These are phyloP conservation scores for Recurvirostra avosetta DNA, from an alignment of 2,113 vertebrate genomes.

Conservation along the genomic window DNA sequence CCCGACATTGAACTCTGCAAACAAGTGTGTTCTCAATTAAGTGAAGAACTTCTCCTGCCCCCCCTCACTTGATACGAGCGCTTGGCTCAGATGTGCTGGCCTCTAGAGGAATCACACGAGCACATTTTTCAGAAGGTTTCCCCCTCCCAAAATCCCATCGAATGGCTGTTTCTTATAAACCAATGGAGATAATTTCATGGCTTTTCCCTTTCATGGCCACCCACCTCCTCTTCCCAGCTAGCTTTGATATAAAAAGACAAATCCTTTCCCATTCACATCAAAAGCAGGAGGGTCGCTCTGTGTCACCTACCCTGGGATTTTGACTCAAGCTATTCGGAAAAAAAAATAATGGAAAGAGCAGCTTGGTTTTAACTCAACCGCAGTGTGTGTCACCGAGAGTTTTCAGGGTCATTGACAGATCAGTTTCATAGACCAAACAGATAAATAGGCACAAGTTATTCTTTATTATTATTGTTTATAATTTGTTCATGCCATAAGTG, in stretches of 20 bases:
- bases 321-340: conserved; percentile 13
- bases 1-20: conserved; percentile 56
- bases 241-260: conserved; percentile 65
- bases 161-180: conserved; percentile 65
- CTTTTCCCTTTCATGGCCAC: conserved; percentile 61
- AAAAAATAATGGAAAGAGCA: conserved; percentile 48
- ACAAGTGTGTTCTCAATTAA: conserved; percentile 70
- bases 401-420: conserved; percentile 47
- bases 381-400: background rate
- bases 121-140: conserved; percentile 60
- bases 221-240: conserved; percentile 56
- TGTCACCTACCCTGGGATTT: conserved; percentile 61
- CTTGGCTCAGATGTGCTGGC: conserved; percentile 41
- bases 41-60: conserved; percentile 42
- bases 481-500: conserved; percentile 52
- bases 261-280: conserved; percentile 65
- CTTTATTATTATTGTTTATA: conserved; percentile 34
- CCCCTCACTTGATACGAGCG: background rate
- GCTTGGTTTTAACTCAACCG: conserved; percentile 25
- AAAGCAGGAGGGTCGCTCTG: conserved; percentile 46
- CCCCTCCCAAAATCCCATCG: conserved; percentile 41
- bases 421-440: conserved; percentile 57
- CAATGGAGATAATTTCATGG: conserved; percentile 51
- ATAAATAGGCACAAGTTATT: conserved; percentile 57
- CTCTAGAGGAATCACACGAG: conserved; percentile 55